Base-by-base conservation (phyloP, 2,888 invertebrate species). In the Pelosia muscerda region DNA sequence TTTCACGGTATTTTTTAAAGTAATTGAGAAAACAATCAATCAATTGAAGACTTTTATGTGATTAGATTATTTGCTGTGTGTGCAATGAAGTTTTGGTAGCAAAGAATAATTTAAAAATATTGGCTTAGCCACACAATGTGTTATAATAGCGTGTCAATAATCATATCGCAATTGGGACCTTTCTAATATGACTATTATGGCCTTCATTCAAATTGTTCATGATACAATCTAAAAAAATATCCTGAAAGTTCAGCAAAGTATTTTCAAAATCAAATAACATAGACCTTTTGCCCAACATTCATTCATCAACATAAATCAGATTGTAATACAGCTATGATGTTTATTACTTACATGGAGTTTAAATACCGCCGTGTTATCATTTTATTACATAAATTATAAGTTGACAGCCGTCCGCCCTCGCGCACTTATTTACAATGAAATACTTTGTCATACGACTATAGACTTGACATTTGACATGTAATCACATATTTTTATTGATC, bases 381-480 rank as follows among this genome's bases (percentile, higher is more conserved):
- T 49, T 49, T 49, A 49, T 49, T n/a, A n/a, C 49, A 49, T 49
- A n/a, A 49, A 49, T 49, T n/a, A 49, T n/a, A 49, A 49, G 49
- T 49, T 49, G 49, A 19, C 49, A n/a, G n/a, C 1, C 49, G 49
- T 19, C 19, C n/a, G n/a, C 49, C 49, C 2, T n/a, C 9, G 49
- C n/a, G n/a, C 49, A 9, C 8, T n/a, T 49, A 49, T n/a, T 49
- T 49, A 49, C n/a, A n/a, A 49, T 49, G 49, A 49, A 42, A 8
- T n/a, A 49, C 42, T 42, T 5, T 19, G 42, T 49, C 49, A 9
- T 49, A n/a, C 49, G n/a, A n/a, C 49, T n/a, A 49, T n/a, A n/a
- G 31, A 31, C 31, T 31, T 31, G 49, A 49, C 49, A n/a, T n/a
- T 19, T 49, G 42, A 38, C 38, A 38, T 42, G 49, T 49, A n/a